Conservation (phyloP, 2,797 vertebrate species). For the Denticeps clupeoides region DNA sequence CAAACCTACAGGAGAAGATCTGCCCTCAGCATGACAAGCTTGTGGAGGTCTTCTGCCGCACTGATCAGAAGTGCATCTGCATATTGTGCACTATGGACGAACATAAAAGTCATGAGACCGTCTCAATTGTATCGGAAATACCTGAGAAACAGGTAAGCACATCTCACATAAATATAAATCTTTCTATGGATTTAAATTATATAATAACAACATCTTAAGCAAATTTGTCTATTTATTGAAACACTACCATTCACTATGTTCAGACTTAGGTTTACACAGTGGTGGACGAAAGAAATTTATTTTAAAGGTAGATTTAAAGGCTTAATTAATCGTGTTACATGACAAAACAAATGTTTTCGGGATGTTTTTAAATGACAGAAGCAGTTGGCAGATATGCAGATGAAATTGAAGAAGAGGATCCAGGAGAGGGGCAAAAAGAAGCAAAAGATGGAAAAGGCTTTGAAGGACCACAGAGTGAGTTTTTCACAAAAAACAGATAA, state of each 20-base stretch:
- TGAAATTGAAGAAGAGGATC: neutral
- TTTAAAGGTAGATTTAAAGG: too few species aligned
- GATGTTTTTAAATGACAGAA: neutral
- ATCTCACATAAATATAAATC: neutral
- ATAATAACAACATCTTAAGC: neutral
- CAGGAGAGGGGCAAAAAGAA: neutral
- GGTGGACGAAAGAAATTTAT: too few species aligned
- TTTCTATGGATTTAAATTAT: neutral
- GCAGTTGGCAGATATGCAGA: neutral
- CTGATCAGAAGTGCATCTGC: conserved; percentile 21
- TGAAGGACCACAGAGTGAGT: neutral
- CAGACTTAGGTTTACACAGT: too few species aligned
- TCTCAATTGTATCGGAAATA: conserved; percentile 11
- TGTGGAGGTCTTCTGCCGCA: conserved; percentile 25
- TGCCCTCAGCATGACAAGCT: conserved; percentile 19
- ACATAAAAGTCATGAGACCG: conserved; percentile 19
- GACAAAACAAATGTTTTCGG: neutral
- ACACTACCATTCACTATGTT: too few species aligned
- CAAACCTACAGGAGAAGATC: conserved; percentile 10
- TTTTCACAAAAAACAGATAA: neutral
- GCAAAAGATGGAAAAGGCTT: neutral
- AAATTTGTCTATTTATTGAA: neutral
- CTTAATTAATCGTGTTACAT: too few species aligned
- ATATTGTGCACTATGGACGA: conserved; percentile 16
- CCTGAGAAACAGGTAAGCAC: conserved; percentile 25